Conservation (phyloP, 2,113 vertebrate species). For the Lophochroa leadbeateri region DNA sequence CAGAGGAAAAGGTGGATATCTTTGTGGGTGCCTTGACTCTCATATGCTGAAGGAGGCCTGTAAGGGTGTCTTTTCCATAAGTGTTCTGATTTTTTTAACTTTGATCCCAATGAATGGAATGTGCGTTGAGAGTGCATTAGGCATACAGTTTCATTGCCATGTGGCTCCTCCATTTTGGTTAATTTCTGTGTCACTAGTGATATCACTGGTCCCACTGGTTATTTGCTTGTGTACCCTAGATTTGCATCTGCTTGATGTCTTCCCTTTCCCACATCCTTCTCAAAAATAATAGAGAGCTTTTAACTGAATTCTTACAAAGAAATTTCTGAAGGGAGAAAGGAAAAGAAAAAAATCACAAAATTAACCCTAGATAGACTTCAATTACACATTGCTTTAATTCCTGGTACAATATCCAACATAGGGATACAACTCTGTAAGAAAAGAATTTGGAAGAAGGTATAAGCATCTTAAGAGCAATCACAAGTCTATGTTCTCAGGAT, state of each 20-base stretch:
- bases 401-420: neutral
- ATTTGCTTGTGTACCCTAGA: neutral
- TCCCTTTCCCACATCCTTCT: neutral
- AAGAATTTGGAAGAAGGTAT: accelerated
- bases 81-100: neutral
- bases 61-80: slow-evolving; percentile 14
- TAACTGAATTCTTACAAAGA: neutral
- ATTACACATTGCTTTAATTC: neutral
- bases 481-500: neutral
- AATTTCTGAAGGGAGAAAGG: neutral
- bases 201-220: neutral
- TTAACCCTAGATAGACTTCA: neutral
- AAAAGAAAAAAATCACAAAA: neutral
- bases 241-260: neutral
- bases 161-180: neutral
- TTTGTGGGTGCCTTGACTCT: slow-evolving; percentile 38
- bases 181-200: neutral
- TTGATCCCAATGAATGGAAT: slow-evolving; percentile 1
- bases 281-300: neutral
- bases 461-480: neutral
- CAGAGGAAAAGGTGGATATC: neutral
- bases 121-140: neutral
- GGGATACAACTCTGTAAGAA: neutral
- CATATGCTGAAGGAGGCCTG: neutral
- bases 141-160: neutral